phyloP scores from a whole-genome alignment of 2,797 vertebrate genomes.

The Simalia tracyae region DNA sequence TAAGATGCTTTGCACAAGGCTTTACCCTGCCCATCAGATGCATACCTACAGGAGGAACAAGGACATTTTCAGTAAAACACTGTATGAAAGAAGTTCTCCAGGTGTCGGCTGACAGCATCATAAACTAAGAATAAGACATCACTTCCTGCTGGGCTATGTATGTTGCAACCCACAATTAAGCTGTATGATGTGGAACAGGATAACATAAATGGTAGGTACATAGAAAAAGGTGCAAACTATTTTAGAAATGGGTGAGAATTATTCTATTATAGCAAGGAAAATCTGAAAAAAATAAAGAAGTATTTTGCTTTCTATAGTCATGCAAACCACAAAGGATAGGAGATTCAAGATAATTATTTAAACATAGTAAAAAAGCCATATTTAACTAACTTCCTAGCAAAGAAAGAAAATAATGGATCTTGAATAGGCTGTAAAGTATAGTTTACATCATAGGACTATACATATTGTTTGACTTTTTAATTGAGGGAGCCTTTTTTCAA shows the following conservation, averaged over 20 bases:
- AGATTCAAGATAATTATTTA: neutral
- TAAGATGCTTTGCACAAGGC: neutral
- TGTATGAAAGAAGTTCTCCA: neutral
- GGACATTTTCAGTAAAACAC: neutral
- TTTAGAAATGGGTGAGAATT: conserved; percentile 11
- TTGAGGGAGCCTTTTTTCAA: neutral
- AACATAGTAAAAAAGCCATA: neutral
- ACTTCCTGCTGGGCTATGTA: neutral
- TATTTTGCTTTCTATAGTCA: neutral
- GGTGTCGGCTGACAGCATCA: neutral
- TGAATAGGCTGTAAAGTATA: neutral
- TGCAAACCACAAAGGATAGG: neutral
- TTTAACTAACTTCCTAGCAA: neutral
- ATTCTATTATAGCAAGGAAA: neutral
- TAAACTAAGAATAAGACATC: neutral
- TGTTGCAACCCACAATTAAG: conserved; percentile 3
- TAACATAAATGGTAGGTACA: neutral
- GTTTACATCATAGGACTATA: neutral
- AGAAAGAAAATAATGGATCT: neutral
- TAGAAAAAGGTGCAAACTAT: neutral
- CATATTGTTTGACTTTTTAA: neutral
- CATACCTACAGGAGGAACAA: neutral
- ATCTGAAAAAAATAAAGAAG: neutral
- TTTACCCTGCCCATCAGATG: neutral
- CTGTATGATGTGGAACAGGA: neutral